Conservation (phyloP, 2,888 invertebrate genomes). For the Melinopterus prodromus region DNA sequence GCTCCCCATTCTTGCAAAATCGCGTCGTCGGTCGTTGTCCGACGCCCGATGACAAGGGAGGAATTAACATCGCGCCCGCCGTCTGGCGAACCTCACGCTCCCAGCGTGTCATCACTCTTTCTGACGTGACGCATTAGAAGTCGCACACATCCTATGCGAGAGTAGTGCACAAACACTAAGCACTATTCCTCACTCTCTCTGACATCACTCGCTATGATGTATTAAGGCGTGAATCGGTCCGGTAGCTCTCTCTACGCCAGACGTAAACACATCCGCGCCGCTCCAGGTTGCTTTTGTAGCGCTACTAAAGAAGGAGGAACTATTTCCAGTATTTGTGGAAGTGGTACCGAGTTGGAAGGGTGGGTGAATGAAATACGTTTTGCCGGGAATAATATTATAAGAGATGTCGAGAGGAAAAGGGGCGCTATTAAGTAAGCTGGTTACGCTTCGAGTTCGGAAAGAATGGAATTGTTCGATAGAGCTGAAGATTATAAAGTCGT, state of each 20-base stretch:
- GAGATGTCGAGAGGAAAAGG: not conserved
- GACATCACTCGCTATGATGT: not conserved
- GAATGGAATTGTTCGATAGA: too few species aligned
- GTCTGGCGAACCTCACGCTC: slow-evolving; percentile 10
- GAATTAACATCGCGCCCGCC: slow-evolving; percentile 21
- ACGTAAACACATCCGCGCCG: not conserved
- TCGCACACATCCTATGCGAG: slow-evolving; percentile 18
- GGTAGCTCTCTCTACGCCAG: not conserved
- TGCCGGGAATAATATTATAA: not conserved
- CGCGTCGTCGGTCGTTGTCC: not conserved
- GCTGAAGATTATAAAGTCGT: too few species aligned
- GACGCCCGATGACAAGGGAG: not conserved
- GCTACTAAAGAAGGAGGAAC: not conserved
- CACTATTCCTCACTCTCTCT: not conserved
- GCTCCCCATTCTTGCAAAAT: not conserved
- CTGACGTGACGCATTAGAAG: slow-evolving; percentile 35
- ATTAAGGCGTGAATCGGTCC: not conserved
- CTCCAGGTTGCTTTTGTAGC: not conserved
- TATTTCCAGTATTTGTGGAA: not conserved
- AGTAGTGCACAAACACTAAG: slow-evolving; percentile 20
- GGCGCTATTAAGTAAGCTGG: not conserved
- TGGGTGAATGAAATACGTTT: not conserved
- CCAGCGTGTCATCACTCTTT: slow-evolving; percentile 40
- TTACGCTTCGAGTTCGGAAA: not conserved
- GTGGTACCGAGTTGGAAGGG: not conserved